A percentile compares a stretch with the other conserved stretches of the same genome.
Conservation (phyloP, 2,888 invertebrate species). For the Diogma glabrata region DNA sequence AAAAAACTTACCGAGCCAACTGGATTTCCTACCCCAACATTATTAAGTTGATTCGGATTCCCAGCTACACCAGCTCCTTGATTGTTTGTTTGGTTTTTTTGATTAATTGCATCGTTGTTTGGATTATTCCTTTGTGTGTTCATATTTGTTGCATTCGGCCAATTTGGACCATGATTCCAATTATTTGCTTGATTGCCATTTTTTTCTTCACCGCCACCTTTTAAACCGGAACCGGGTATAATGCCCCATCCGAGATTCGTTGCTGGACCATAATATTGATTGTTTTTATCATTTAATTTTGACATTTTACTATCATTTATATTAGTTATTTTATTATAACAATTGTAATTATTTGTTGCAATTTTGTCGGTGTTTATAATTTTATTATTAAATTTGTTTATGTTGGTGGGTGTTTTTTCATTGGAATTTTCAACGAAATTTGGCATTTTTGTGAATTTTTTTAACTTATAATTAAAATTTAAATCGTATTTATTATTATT, state of each 20-base stretch:
- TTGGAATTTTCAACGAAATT: slow-evolving; percentile 7
- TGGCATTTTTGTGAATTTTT: slow-evolving; percentile 10
- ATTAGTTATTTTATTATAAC: background rate
- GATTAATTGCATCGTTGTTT: slow-evolving; percentile 1
- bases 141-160: slow-evolving; percentile 9
- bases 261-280: slow-evolving; percentile 2
- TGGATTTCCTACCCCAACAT: background rate
- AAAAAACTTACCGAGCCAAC: too few species aligned
- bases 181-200: slow-evolving; percentile 9
- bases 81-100: slow-evolving; percentile 4
- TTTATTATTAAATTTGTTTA: background rate
- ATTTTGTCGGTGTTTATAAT: background rate
- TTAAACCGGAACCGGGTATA: slow-evolving; percentile 6
- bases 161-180: slow-evolving; percentile 9
- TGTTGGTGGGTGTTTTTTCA: slow-evolving; percentile 8
- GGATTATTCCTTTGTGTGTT: slow-evolving; percentile 2
- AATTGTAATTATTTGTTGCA: slow-evolving; percentile 4
- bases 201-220: slow-evolving; percentile 8
- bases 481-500: background rate
- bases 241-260: slow-evolving; percentile 8
- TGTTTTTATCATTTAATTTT: slow-evolving; percentile 3
- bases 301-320: slow-evolving; percentile 6
- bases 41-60: background rate
- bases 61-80: background rate
- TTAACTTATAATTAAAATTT: background rate